Conservation (phyloP, 2,113 vertebrate species). For the Semicossyphus pulcher region DNA sequence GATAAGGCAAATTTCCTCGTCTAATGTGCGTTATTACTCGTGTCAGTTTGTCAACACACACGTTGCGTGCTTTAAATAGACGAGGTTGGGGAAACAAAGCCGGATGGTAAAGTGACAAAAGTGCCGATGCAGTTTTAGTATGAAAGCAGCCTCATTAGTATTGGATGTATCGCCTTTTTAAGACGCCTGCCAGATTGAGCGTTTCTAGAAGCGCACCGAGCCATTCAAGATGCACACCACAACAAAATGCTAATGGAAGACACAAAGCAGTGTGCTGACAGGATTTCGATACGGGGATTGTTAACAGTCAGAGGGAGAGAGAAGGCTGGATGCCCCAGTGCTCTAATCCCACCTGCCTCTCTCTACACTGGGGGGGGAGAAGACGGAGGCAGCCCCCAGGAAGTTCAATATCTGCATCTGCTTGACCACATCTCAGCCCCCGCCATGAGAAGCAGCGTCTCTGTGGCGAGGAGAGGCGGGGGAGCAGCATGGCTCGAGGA, state of each 20-base stretch:
- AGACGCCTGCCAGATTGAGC: constrained; percentile 63
- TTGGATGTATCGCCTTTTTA: constrained; percentile 57
- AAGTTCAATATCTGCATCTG: constrained; percentile 76
- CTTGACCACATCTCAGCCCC: constrained; percentile 69
- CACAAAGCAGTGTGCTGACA: constrained; percentile 74
- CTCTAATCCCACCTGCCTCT: constrained; percentile 73
- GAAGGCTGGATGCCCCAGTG: constrained; percentile 56
- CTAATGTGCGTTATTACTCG: constrained; percentile 3
- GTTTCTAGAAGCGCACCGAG: constrained; percentile 62
- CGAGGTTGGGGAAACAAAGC: constrained; percentile 30
- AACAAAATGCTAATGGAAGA: constrained; percentile 80
- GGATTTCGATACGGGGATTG: constrained; percentile 79
- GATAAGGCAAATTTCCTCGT: background rate
- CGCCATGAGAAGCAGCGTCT: constrained; percentile 49
- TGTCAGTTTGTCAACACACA: constrained; percentile 42
- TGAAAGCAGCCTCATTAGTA: constrained; percentile 72
- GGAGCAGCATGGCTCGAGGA: constrained; percentile 53
- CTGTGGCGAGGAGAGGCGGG: constrained; percentile 60
- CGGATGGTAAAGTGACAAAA: constrained; percentile 43
- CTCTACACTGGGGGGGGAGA: constrained; percentile 13
- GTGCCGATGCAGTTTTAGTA: constrained; percentile 57
- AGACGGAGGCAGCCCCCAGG: constrained; percentile 35
- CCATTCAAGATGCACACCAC: constrained; percentile 75
- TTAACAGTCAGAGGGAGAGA: constrained; percentile 63
- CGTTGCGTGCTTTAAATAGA: constrained; percentile 25